Conservation (phyloP, 2,113 vertebrate genomes). For the Theropithecus gelada region DNA sequence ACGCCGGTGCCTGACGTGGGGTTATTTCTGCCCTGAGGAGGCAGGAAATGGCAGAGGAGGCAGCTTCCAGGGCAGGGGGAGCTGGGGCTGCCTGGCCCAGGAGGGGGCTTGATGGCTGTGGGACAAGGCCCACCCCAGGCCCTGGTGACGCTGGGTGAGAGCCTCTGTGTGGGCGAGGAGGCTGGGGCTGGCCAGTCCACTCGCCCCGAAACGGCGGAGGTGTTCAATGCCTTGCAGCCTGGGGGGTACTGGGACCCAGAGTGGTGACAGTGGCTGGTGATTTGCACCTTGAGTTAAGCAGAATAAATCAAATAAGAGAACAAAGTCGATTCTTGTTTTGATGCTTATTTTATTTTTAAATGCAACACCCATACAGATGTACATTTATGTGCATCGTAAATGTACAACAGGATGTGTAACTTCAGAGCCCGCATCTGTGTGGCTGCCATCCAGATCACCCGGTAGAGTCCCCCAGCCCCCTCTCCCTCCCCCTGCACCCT, state of each 20-base stretch:
- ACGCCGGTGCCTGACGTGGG: fast-evolving
- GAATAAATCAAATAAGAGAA: background rate
- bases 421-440: fast-evolving
- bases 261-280: fast-evolving
- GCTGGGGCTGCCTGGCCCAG: background rate
- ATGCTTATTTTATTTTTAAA: background rate
- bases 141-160: fast-evolving
- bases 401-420: fast-evolving
- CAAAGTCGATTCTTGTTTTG: background rate
- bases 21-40: fast-evolving
- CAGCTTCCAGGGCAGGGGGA: background rate
- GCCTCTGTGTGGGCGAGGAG: fast-evolving
- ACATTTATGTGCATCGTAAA: fast-evolving
- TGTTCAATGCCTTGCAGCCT: fast-evolving
- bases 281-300: background rate
- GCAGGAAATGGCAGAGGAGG: background rate
- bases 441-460: fast-evolving
- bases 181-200: background rate
- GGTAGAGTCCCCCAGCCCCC: no score
- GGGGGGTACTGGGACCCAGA: fast-evolving
- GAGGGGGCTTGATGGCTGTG: background rate
- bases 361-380: fast-evolving
- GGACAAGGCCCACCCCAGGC: background rate
- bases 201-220: fast-evolving
- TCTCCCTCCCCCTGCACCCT: background rate